phyloP scores from a whole-genome alignment of 2,888 invertebrate genomes.

The Nymphalis polychloros region DNA sequence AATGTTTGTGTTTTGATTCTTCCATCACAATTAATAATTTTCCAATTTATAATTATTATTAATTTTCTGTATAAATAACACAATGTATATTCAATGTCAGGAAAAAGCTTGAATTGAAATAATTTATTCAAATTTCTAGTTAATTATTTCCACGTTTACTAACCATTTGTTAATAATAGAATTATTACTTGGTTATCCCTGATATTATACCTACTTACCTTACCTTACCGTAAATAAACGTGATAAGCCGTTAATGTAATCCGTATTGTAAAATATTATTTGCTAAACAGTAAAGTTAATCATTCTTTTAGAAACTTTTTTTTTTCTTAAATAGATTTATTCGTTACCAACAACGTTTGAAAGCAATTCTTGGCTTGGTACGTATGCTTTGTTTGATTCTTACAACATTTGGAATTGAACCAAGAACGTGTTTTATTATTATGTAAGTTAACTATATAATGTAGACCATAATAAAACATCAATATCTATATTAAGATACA shows the following conservation, averaged over 20 bases:
- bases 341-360: constrained; percentile 5
- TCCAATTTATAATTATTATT: too few species aligned
- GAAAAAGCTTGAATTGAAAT: not conserved
- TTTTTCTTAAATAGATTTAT: not conserved
- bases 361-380: constrained; percentile 22
- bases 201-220: not conserved
- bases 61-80: too few species aligned
- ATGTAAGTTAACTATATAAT: constrained; percentile 8
- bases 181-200: not conserved
- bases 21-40: too few species aligned
- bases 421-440: constrained; percentile 25
- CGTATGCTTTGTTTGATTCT: constrained; percentile 18
- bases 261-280: too few species aligned
- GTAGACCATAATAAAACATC: too few species aligned
- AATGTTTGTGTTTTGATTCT: too few species aligned
- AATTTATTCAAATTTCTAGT: not conserved
- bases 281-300: too few species aligned
- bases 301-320: not conserved
- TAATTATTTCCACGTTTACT: not conserved
- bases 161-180: not conserved
- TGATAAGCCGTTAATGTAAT: too few species aligned
- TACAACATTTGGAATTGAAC: constrained; percentile 30
- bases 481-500: too few species aligned
- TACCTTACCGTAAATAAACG: too few species aligned
- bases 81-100: not conserved